Evolutionary conservation across 2,888 invertebrate genomes (phyloP).

Genomic region (Phaedon cochleariae): DNA sequence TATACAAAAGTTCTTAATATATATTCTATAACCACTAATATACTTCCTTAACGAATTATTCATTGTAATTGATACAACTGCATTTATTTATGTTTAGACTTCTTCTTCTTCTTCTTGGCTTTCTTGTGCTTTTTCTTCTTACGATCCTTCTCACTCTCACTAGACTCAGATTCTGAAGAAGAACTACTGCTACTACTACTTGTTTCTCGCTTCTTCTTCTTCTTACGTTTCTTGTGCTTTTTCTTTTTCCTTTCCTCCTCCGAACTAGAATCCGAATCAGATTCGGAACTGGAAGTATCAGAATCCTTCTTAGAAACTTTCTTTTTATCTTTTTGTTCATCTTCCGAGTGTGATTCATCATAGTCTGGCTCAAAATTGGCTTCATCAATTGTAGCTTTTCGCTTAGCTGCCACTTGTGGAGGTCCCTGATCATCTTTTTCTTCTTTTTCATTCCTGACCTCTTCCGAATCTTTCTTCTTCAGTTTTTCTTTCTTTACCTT

Average conservation of each 20-base stretch:
- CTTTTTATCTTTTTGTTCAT: constrained; percentile 55
- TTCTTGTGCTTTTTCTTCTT: constrained; percentile 78
- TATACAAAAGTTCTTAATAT: constrained; percentile 8
- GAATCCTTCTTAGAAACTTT: constrained; percentile 63
- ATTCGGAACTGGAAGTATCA: constrained; percentile 60
- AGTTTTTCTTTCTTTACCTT: constrained; percentile 62
- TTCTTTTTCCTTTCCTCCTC: constrained; percentile 58
- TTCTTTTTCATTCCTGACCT: constrained; percentile 51
- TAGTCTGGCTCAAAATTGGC: constrained; percentile 80
- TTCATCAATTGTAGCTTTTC: constrained; percentile 76
- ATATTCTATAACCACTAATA: too few relatives aligned
- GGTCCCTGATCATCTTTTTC: constrained; percentile 58
- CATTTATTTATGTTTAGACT: constrained; percentile 67
- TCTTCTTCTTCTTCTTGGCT: constrained; percentile 78
- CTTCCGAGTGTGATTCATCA: constrained; percentile 72
- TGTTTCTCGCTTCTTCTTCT: constrained; percentile 69
- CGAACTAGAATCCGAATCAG: constrained; percentile 55
- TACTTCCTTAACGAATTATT: too few relatives aligned
- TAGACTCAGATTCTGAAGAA: constrained; percentile 70
- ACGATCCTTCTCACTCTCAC: constrained; percentile 72
- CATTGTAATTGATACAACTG: too few relatives aligned
- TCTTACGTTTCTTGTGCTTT: constrained; percentile 59
- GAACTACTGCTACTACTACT: constrained; percentile 68
- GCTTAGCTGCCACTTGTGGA: constrained; percentile 57
- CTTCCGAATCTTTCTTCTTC: constrained; percentile 50